Base-by-base conservation (phyloP, 2,797 vertebrate genomes). In the Falco naumanni region DNA sequence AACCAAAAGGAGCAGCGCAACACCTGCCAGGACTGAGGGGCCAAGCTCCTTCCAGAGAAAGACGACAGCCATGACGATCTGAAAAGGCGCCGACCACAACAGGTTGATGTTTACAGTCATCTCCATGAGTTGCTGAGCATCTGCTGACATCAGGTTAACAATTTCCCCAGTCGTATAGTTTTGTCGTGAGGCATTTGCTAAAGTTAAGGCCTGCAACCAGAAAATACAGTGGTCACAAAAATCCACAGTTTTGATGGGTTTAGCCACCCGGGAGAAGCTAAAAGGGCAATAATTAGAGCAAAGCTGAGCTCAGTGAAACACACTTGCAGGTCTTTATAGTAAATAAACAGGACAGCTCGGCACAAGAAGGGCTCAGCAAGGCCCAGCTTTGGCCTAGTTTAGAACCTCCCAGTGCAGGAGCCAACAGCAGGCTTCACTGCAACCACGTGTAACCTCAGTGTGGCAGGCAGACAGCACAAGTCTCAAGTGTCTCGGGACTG, bases 41-140 rank as follows among this genome's bases (percentile, higher is more conserved):
- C 97, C 97, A 57, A 98, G 95, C 65, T 98, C 98, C 78, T 95
- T 91, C 97, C 97, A 98, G 60, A 98, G 97, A n/a, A 98, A 95
- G 20, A 75, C 2, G 8, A 98, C 34, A 54, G 94, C 89, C 89
- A 97, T 80, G 54, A 97, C 60, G 53, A 98, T 97, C 80, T 98
- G 97, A 83, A 98, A 96, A 39, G 97, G 97, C 29, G 95, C 97
- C 28, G 96, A 98, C 96, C 97, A 98, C 50, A 98, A 88, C 13
- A 97, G 90, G 61, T 94, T 97, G 65, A 98, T 57, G 82, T 93
- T 96, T 72, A 95, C 24, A 13, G 92, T 41, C 19, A 98, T 81
- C 43, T 97, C 97, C 96, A 97, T 95, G 68, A 98, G 93, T 60
- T 97, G 96, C 74, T 98, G 96, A 41, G 94, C 90, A 83, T 98